Base-by-base conservation (phyloP, 2,888 invertebrate species). In the Stenodema calcarata region DNA sequence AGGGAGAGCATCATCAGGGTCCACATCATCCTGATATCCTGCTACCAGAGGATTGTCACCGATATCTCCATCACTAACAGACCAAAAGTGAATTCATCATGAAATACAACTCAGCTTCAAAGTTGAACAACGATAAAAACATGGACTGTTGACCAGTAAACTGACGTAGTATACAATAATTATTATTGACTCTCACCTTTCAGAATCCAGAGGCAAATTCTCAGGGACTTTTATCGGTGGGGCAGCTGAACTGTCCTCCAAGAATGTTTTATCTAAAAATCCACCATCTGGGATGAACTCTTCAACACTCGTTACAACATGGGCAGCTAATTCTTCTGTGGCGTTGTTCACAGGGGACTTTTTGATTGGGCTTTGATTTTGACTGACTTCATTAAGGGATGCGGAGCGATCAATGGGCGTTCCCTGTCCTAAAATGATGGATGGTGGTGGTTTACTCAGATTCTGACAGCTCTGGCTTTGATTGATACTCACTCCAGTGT, bases 11-110 rank as follows among this genome's bases (percentile, higher is more conserved):
- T 84, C 84, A 28, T 94, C 94, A 0, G 94, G 94, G 89, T 95
- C 95, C 73, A 97, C 92, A 90, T 97, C 97, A 90, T 97, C 97
- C 91, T 96, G 95, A 89, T 95, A 95, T 80, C 95, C 95, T 35
- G 96, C 95, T 0, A 98, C 96, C 90, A 95, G 92, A 30, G 96
- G 96, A 92, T 96, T 96, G 9, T 93, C 94, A 47, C 93, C 92
- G 85, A 90, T 92, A 88, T 94, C 95, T 42, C 93, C 94, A 87
- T 96, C 96, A 90, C 95, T 95, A 78, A 89, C 73, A 84, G 30
- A 54, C 41, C 6, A 75, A 30, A 35, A 35, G 35, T 35, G 35
- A 4, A 35, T 35, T 35, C 7, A 35, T 35, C 35, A 35, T 35
- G 35, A 35, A 35, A 2, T 7, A 35, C 35, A 35, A 35, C 7